Conservation (phyloP, 53 echinoderm and acorn worm species). For the Temnopleurus reevesii region DNA sequence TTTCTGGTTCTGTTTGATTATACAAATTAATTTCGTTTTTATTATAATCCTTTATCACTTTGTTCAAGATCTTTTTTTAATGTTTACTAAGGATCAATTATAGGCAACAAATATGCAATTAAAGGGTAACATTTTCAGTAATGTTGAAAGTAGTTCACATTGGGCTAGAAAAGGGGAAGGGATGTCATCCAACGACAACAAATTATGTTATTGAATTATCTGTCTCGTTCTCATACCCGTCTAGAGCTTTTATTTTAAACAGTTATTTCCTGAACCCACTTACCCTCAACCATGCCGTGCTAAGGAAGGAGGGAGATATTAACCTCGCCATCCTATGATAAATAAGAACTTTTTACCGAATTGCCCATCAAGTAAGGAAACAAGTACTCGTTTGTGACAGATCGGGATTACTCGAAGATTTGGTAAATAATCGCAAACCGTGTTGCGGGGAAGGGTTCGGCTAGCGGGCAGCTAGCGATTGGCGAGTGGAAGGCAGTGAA, state of each 20-base stretch:
- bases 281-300: conserved; percentile 5
- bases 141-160: too few species aligned
- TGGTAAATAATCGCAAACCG: conserved; percentile 49
- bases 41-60: too few species aligned
- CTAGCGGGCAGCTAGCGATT: not conserved
- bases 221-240: not conserved
- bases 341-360: conserved; percentile 6
- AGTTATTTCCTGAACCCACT: conserved; percentile 8
- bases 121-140: too few species aligned
- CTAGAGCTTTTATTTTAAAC: conserved; percentile 29
- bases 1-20: too few species aligned
- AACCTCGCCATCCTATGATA: conserved; percentile 28
- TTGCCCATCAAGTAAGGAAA: conserved; percentile 8
- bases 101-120: too few species aligned
- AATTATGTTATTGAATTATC: not conserved
- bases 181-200: not conserved
- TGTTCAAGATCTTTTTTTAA: too few species aligned
- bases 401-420: conserved; percentile 25
- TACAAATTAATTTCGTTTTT: too few species aligned
- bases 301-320: not conserved
- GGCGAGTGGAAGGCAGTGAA: not conserved
- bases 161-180: not conserved
- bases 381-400: conserved; percentile 21
- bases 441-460: conserved; percentile 48
- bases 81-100: too few species aligned